Evolutionary conservation across 53 echinoderm and acorn worm species (phyloP), one percentile per base, ranked within the genome.

Genomic region (Crossaster papposus): DNA sequence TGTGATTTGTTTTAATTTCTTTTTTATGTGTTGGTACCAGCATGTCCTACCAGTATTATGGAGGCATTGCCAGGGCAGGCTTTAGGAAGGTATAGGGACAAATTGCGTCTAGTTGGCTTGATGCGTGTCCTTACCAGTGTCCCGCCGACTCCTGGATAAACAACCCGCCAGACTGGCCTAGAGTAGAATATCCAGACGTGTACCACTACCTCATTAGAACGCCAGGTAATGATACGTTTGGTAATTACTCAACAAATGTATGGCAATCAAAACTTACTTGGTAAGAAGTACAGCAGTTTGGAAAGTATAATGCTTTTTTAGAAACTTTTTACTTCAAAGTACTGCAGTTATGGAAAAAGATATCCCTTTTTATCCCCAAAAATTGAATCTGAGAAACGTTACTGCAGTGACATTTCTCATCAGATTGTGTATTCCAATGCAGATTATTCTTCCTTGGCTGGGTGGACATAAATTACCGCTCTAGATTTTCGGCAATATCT

Each of bases 111-210:
- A 31, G 32, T 71, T 30, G 72, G 72, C 29, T 28, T 4, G 5
- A 31, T 3, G 6, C 10, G 30, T 81, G 81, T 55, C 81, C 81
- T 12, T 81, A 81, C 28, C 52, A 81, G 62, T 36, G 58, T 29
- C 54, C 81, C 29, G 81, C 81, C 30, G 81, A 81, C 31, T 81
- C 81, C 23, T 81, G 53, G 81, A 52, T 33, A 24, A 81, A 81
- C 55, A 28, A 81, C 62, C 52, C 5, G 2, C 55, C 24, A 29
- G 53, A 54, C 81, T 81, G 81, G 81, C 81, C 81, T 17, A 26
- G 28, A 52, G 54, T 81, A 22, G 81, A 81, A 54, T 81, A 81
- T n/a, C 81, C 81, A 22, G 81, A 81, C 62, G 28, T 81, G 3
- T 81, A 81, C 28, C 29, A 81, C 29, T 54, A 81, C 36, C 81